Conservation (phyloP, 2,113 vertebrate genomes). For the Rhagologus leucostigma region DNA sequence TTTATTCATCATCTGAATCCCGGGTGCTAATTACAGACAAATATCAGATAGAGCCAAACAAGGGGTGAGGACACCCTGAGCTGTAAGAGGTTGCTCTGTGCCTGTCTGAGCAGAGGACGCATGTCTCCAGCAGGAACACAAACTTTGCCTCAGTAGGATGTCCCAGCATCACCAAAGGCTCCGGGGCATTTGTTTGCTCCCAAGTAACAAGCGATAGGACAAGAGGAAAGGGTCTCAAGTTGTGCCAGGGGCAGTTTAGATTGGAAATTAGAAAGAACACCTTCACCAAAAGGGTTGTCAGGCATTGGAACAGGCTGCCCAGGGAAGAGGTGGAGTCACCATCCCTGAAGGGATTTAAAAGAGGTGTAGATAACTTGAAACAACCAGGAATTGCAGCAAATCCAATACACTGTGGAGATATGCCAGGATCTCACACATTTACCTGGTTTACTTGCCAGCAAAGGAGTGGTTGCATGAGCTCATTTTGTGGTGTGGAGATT, state of each 20-base stretch:
- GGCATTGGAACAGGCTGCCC: background rate
- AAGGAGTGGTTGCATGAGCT: background rate
- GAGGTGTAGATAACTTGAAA: background rate
- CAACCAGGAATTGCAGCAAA: background rate
- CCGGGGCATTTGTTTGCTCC: background rate
- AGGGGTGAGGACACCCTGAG: background rate
- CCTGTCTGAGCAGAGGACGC: background rate
- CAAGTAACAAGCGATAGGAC: background rate
- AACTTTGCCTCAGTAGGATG: background rate
- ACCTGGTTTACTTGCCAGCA: background rate
- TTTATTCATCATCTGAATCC: background rate
- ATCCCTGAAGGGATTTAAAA: background rate
- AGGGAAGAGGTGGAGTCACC: background rate
- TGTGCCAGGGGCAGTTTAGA: background rate
- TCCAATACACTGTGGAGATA: background rate
- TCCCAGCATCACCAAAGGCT: background rate
- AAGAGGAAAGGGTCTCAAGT: background rate
- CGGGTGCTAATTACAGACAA: background rate
- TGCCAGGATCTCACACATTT: rapidly evolving
- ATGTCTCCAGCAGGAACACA: background rate
- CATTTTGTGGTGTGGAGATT: background rate
- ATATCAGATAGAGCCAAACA: background rate
- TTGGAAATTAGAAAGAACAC: background rate
- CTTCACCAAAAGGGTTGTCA: background rate
- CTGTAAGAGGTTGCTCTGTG: background rate